phyloP scores from a whole-genome alignment of 2,888 invertebrate species.

The Alentia gelatinosa region DNA sequence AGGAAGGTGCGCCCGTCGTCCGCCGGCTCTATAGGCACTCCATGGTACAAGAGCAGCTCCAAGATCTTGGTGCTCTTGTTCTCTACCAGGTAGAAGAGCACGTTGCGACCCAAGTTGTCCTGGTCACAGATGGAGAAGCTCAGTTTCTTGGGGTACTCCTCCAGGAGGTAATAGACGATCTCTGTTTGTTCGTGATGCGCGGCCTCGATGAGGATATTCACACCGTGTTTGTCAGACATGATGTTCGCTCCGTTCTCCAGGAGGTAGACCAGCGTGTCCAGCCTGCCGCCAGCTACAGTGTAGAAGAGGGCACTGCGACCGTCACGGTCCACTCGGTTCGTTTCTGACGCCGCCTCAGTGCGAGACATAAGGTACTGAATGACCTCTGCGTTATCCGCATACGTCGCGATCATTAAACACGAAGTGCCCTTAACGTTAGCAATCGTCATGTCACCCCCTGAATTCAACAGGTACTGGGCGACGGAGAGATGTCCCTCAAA shows the following conservation, averaged over 20 bases:
- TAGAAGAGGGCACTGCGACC: constrained; percentile 66
- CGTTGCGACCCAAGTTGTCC: constrained; percentile 61
- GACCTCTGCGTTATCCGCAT: constrained; percentile 62
- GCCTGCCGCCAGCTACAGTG: constrained; percentile 59
- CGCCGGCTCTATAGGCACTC: constrained; percentile 52
- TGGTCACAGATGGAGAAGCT: constrained; percentile 45
- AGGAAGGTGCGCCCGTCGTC: constrained; percentile 64
- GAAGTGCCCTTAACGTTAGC: constrained; percentile 60
- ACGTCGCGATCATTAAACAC: constrained; percentile 65
- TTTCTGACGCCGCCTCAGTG: constrained; percentile 51
- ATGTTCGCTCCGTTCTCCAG: constrained; percentile 61
- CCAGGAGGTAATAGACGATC: constrained; percentile 61
- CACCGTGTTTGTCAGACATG: constrained; percentile 58
- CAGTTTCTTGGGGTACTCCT: constrained; percentile 44
- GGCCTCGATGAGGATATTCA: constrained; percentile 65
- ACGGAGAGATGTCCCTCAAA: constrained; percentile 64
- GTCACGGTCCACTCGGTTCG: constrained; percentile 60
- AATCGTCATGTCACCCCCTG: constrained; percentile 56
- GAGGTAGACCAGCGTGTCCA: constrained; percentile 61
- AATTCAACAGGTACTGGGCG: constrained; percentile 58
- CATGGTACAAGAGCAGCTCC: constrained; percentile 57
- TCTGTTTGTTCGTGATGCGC: constrained; percentile 59
- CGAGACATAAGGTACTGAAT: constrained; percentile 60
- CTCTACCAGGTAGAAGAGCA: constrained; percentile 59
- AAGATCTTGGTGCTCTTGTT: constrained; percentile 47